phyloP scores from a whole-genome alignment of 2,113 vertebrate species.

The Gymnarchus niloticus region DNA sequence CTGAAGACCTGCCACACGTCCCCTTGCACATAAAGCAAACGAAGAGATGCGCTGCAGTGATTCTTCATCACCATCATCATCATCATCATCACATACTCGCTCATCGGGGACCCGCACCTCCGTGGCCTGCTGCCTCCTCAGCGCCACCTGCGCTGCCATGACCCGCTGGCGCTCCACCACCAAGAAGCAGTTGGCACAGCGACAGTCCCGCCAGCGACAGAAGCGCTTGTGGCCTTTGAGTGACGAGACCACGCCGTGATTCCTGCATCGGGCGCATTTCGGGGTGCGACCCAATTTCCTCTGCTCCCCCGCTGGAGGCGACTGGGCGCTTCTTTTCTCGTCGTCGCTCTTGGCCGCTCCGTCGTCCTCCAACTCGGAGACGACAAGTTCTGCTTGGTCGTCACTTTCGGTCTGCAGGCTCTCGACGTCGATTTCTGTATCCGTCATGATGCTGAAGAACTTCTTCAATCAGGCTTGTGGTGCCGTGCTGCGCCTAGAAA shows the following conservation, averaged over 20 bases:
- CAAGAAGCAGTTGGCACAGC: conserved; percentile 94
- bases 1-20: too few relatives aligned
- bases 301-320: conserved; percentile 56
- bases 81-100: not conserved
- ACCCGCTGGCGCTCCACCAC: conserved; percentile 97
- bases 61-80: not conserved
- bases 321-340: conserved; percentile 28
- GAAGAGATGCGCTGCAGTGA: not conserved
- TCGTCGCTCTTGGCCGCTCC: conserved; percentile 53
- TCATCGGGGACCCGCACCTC: conserved; percentile 78
- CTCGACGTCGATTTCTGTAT: conserved; percentile 90
- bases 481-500: not conserved
- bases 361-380: conserved; percentile 50
- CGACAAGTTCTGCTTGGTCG: conserved; percentile 36
- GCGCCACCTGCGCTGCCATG: conserved; percentile 96
- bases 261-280: conserved; percentile 92
- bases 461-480: not conserved
- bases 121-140: conserved; percentile 90
- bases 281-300: conserved; percentile 91
- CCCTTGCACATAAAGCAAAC: not conserved
- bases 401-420: conserved; percentile 74
- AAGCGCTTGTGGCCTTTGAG: conserved; percentile 97
- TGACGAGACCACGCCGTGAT: conserved; percentile 95
- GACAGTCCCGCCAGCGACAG: conserved; percentile 96
- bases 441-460: conserved; percentile 60